Conservation (phyloP, 2,888 invertebrate species). For the Kuschelorhynchus macadamiae region DNA sequence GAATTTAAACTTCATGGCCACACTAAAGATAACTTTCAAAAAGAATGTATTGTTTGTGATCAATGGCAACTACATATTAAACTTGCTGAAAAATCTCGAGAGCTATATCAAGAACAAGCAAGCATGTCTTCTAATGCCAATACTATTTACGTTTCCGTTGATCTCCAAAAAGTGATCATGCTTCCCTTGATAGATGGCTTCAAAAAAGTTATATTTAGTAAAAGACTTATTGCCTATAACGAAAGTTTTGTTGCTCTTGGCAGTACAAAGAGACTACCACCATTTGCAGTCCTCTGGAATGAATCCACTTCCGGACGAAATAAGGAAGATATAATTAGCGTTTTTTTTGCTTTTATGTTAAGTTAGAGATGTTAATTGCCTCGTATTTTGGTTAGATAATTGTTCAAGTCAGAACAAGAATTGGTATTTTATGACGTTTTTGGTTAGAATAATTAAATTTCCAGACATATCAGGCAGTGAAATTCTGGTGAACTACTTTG, state of each 20-base stretch:
- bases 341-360: no score
- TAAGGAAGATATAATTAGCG: no score
- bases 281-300: no score
- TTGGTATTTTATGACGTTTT: no score
- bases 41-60: neutral
- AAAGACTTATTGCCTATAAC: neutral
- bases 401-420: no score
- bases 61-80: neutral
- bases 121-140: neutral
- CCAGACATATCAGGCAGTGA: no score
- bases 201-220: slow-evolving; percentile 5
- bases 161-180: neutral
- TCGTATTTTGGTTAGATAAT: no score
- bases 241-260: neutral
- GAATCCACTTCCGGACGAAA: no score
- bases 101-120: slow-evolving; percentile 1
- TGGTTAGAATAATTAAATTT: no score
- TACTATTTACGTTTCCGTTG: neutral
- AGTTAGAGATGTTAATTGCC: no score
- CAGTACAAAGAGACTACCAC: no score
- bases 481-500: no score
- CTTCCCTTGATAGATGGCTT: neutral
- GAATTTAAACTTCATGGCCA: neutral
- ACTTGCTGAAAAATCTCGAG: neutral
- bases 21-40: neutral